Percentiles rank a stretch among this genome's conserved stretches.
Conservation (phyloP, 2,797 vertebrate genomes). For the Discoglossus pictus region DNA sequence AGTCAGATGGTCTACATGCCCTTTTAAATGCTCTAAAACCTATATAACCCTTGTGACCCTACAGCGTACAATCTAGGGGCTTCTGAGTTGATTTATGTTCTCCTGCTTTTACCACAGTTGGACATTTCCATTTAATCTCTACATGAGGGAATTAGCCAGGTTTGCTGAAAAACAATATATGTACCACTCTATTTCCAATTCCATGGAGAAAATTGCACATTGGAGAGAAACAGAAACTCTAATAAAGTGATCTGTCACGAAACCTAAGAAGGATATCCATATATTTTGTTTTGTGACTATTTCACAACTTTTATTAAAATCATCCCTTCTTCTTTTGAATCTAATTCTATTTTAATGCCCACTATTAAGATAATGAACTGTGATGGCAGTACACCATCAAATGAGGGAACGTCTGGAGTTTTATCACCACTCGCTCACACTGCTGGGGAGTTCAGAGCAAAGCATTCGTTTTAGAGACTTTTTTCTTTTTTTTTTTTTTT, state of each 20-base stretch:
- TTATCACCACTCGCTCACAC: conserved; percentile 87
- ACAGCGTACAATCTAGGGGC: conserved; percentile 77
- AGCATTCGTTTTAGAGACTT: conserved; percentile 84
- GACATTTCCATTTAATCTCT: conserved; percentile 94
- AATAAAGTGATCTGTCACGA: conserved; percentile 3
- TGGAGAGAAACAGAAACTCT: conserved; percentile 19
- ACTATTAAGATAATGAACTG: conserved; percentile 85
- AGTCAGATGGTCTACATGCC: conserved; percentile 33
- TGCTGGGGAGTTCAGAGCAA: conserved; percentile 78
- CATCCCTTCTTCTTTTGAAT: conserved; percentile 66
- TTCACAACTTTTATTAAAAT: conserved; percentile 65
- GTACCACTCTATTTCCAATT: conserved; percentile 67
- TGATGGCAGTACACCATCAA: conserved; percentile 88
- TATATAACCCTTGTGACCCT: conserved; percentile 79
- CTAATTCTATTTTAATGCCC: conserved; percentile 74
- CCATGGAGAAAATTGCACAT: conserved; percentile 53
- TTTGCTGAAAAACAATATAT: conserved; percentile 84
- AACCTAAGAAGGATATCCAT: conserved; percentile 44
- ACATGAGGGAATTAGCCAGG: conserved; percentile 79
- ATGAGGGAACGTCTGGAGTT: conserved; percentile 95
- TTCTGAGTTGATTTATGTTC: conserved; percentile 95
- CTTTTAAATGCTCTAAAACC: conserved; percentile 70
- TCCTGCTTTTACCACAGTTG: conserved; percentile 86
- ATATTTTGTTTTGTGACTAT: conserved; percentile 37
- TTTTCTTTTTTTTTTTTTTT: conserved; percentile 60